phyloP scores from a whole-genome alignment of 2,113 vertebrate species.

The Laterallus jamaicensis region DNA sequence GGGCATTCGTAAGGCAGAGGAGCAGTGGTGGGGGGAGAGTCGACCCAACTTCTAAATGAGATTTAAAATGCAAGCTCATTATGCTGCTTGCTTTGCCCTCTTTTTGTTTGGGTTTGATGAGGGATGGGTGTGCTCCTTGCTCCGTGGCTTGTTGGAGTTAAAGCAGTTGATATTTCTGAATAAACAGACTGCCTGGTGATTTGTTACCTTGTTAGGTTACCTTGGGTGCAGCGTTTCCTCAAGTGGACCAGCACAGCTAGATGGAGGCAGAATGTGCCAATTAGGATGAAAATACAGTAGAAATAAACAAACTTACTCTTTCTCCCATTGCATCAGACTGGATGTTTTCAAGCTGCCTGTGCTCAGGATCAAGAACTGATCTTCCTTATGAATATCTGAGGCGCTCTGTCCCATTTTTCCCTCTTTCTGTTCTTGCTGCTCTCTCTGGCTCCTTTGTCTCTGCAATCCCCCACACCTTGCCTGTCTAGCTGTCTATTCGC shows the following conservation, averaged over 20 bases:
- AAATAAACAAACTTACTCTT: constrained; percentile 45
- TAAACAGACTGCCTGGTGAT: constrained; percentile 29
- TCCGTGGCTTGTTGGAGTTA: neutral
- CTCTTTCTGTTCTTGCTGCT: neutral
- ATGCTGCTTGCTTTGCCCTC: neutral
- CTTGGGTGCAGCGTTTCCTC: constrained; percentile 16
- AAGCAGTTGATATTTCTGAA: constrained; percentile 18
- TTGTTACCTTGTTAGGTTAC: constrained; percentile 59
- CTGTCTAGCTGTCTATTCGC: neutral
- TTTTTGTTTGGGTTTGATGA: neutral
- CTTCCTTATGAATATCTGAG: neutral
- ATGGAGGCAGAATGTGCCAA: constrained; percentile 49
- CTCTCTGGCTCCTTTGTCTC: neutral
- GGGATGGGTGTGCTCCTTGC: neutral
- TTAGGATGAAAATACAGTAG: constrained; percentile 37
- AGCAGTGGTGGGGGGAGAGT: neutral
- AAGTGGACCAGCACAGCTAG: constrained; percentile 35
- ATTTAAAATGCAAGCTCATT: neutral
- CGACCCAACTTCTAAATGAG: neutral
- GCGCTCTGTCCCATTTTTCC: neutral
- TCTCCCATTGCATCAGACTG: neutral
- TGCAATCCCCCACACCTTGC: neutral
- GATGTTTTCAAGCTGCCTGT: constrained; percentile 30
- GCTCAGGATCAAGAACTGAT: neutral
- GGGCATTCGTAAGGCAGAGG: neutral